Evolutionary conservation across 2,888 invertebrate genomes (phyloP), one percentile per base, ranked within the genome.

Genomic region (Trichogramma evanescens): DNA sequence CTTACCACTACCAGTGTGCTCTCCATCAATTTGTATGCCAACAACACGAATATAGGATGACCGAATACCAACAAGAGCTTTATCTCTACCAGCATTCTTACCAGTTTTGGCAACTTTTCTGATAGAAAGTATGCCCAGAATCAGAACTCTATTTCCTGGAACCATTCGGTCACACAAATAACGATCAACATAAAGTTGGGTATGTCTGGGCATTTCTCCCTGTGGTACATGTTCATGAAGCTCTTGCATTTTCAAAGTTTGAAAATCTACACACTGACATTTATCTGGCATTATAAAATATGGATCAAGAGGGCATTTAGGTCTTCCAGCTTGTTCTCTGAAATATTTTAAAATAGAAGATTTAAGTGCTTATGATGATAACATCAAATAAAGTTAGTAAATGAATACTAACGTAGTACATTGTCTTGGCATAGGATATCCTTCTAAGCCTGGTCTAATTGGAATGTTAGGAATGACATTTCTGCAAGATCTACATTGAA

Each of bases 241-340:
- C 79, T 99, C 99, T 83, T 99, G 98, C 8, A 98, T 79, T 78
- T 97, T 99, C n/a, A 99, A 78, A 0, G 92, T 89, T 86, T 99
- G 99, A 75, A 94, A 99, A 80, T 99, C 98, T 39, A 98, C 93
- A 78, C 98, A 99, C 68, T 87, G 85, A 78, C 98, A 98, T 79
- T 95, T 96, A 76, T 99, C 98, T 10, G 98, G 97, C 78, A 98
- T 88, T 65, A 99, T 96, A 77, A 95, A 96, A 78, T 93, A 99
- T 1, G 99, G 99, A 80, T 99, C 99, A 59, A 97, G 76, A 0
- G 98, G 97, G 73, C 99, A 99, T 71, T 92, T 92, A 0, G 92
- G 91, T 57, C 91, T 82, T 40, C 95, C 95, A 63, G 92, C 89
- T 82, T 95, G 94, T 74, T 96, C 96, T 10, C 93, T 93, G 60